phyloP scores from a whole-genome alignment of 2,888 invertebrate species.

The Lomographa bimaculata region DNA sequence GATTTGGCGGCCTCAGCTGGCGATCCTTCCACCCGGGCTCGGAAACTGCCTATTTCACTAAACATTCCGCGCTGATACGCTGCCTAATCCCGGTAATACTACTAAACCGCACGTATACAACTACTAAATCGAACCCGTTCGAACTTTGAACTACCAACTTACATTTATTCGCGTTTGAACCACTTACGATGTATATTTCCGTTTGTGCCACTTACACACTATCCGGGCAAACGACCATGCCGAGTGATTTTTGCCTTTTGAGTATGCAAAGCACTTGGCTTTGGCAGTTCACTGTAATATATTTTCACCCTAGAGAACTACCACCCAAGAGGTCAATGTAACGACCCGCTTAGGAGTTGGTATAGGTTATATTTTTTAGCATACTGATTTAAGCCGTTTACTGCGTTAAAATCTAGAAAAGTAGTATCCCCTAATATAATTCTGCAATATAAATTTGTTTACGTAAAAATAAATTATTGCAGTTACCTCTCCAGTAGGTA shows the following conservation, averaged over 20 bases:
- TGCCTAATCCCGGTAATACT: conserved; percentile 53
- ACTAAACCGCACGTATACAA: conserved; percentile 53
- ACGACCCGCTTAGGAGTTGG: background rate
- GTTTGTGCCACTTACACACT: conserved; percentile 19
- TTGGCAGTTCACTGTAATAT: conserved; percentile 3
- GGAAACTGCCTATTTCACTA: conserved; percentile 46
- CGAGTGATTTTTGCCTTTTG: conserved; percentile 6
- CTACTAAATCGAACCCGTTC: conserved; percentile 45
- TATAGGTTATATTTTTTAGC: no score
- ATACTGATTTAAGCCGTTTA: no score
- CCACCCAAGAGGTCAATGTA: background rate
- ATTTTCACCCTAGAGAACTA: no score
- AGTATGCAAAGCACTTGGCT: conserved; percentile 11
- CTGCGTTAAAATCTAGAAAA: no score
- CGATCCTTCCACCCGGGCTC: conserved; percentile 42
- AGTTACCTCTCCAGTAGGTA: no score
- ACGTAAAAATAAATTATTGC: no score
- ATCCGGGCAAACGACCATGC: conserved; percentile 14
- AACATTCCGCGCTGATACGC: conserved; percentile 51
- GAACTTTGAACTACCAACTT: conserved; percentile 4
- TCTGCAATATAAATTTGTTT: no score
- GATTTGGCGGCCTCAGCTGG: conserved; percentile 51
- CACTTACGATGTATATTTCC: conserved; percentile 25
- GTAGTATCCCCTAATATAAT: no score
- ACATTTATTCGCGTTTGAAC: conserved; percentile 35